These are phyloP conservation scores for Paratrypauchen microcephalus DNA, from an alignment of 2,797 vertebrate species.

Conservation along the genomic window DNA sequence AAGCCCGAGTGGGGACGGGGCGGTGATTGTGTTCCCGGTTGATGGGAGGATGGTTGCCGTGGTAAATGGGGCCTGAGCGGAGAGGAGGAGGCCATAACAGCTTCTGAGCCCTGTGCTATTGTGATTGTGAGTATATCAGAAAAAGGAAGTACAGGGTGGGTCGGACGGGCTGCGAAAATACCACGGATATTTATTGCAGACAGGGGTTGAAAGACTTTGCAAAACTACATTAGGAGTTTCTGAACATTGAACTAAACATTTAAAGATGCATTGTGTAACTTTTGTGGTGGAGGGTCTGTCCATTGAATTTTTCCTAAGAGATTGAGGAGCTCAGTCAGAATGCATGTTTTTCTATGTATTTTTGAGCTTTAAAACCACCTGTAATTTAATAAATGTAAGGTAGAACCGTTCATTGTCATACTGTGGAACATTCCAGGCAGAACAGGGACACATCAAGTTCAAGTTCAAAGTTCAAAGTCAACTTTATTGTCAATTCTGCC, in stretches of 20 bases:
- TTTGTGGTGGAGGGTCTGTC: no score
- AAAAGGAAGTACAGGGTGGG: constrained; percentile 27
- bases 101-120: constrained; percentile 17
- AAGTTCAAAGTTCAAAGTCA: no score
- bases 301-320: no score
- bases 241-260: background rate
- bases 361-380: no score
- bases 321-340: no score
- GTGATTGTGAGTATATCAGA: constrained; percentile 28
- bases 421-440: no score
- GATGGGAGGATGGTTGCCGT: constrained; percentile 65
- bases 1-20: constrained; percentile 52
- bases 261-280: background rate
- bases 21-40: constrained; percentile 62
- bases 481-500: no score
- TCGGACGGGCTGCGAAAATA: constrained; percentile 27
- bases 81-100: constrained; percentile 54
- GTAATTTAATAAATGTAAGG: no score
- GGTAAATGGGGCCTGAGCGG: constrained; percentile 52
- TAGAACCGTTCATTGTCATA: no score
- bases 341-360: no score
- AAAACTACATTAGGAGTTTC: constrained; percentile 5
- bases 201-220: background rate
- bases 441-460: no score
- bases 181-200: constrained; percentile 18